phyloP scores from a whole-genome alignment of 2,113 vertebrate genomes.

The Litocranius walleri region DNA sequence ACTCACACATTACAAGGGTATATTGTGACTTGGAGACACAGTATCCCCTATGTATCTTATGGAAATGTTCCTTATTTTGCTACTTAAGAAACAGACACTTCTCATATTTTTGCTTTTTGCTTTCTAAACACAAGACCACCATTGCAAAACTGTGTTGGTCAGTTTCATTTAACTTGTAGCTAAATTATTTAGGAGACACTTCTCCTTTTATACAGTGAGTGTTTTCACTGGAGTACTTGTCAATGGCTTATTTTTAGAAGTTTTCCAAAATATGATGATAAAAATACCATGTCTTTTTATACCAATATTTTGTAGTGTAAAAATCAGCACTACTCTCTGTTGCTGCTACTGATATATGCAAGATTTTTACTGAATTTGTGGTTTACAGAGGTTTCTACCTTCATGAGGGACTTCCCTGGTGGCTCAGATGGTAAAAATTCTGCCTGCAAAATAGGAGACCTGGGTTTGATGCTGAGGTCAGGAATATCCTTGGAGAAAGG shows the following conservation, averaged over 20 bases:
- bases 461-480: not conserved
- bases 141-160: not conserved
- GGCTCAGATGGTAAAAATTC: not conserved
- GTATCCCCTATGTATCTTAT: not conserved
- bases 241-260: not conserved
- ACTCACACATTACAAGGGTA: not conserved
- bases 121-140: not conserved
- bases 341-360: not conserved
- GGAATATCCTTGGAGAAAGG: not conserved
- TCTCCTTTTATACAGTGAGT: not conserved
- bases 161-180: not conserved
- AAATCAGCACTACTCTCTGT: too few relatives aligned
- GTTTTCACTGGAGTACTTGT: not conserved
- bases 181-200: not conserved
- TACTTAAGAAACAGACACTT: not conserved
- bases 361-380: not conserved
- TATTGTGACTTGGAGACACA: not conserved
- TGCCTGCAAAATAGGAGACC: not conserved
- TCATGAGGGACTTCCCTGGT: not conserved
- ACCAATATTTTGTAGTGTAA: not conserved
- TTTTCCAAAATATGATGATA: not conserved
- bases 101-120: not conserved
- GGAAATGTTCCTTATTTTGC: not conserved
- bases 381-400: not conserved
- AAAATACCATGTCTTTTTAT: not conserved